Percentiles rank a stretch among this genome's conserved stretches.
phyloP scores from a whole-genome alignment of 1,140 invertebrate species.

The Centruroides sculpturatus region DNA sequence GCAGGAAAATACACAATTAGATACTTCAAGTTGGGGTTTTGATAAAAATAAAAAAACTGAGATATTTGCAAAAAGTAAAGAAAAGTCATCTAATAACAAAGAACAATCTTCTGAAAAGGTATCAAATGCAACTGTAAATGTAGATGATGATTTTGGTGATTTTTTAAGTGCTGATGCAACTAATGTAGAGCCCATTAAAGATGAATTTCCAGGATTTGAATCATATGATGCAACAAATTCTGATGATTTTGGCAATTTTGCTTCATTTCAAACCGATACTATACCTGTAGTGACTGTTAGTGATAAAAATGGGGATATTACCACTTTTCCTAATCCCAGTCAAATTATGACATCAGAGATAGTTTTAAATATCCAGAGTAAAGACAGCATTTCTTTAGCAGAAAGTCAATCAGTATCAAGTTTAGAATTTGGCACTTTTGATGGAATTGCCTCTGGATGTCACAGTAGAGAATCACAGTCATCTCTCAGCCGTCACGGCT shows the following conservation, averaged over 20 bases:
- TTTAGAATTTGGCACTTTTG: slow-evolving; percentile 30
- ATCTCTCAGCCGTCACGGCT: slow-evolving; percentile 32
- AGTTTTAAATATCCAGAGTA: slow-evolving; percentile 2
- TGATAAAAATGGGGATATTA: too few species aligned
- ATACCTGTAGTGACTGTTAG: slow-evolving; percentile 22
- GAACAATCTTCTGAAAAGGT: too few species aligned
- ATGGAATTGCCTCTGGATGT: slow-evolving; percentile 17
- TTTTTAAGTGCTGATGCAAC: slow-evolving; percentile 9
- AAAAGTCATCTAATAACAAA: too few species aligned
- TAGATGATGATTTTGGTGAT: slow-evolving; percentile 17
- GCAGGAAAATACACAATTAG: background rate
- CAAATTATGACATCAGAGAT: too few species aligned
- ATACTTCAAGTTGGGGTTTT: background rate
- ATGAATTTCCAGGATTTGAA: background rate
- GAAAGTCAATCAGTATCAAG: slow-evolving; percentile 34
- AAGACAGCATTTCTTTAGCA: slow-evolving; percentile 15
- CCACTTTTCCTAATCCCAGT: too few species aligned
- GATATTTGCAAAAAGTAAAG: too few species aligned
- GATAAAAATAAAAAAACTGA: too few species aligned
- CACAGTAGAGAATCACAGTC: slow-evolving; percentile 18
- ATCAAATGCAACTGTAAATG: slow-evolving; percentile 16
- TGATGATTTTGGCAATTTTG: slow-evolving; percentile 44
- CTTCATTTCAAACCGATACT: slow-evolving; percentile 4
- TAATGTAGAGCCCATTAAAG: background rate
- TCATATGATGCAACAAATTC: background rate